phyloP scores from a whole-genome alignment of 1,140 invertebrate species.

The Drosophila grimshawi region DNA sequence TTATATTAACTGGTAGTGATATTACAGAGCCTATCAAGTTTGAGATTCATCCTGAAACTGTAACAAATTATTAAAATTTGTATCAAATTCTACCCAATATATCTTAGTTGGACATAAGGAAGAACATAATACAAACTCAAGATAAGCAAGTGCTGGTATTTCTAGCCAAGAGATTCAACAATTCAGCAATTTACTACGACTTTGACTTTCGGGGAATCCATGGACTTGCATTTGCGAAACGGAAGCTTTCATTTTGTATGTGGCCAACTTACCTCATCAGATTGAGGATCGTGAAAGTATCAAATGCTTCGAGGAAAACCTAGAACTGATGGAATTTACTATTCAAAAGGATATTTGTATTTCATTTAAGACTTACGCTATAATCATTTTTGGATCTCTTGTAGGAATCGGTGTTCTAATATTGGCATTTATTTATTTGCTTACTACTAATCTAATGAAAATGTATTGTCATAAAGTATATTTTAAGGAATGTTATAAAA shows the following conservation, averaged over 20 bases:
- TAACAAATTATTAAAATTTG: neutral
- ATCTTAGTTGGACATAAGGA: constrained; percentile 5
- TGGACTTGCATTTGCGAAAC: constrained; percentile 9
- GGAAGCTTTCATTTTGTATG: neutral
- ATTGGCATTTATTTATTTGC: neutral
- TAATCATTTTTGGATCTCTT: neutral
- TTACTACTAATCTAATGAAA: no score
- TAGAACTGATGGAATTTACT: neutral
- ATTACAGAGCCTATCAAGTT: neutral
- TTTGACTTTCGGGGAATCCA: neutral
- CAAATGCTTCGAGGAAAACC: neutral
- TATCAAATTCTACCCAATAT: neutral
- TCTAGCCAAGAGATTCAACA: neutral
- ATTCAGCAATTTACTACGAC: neutral
- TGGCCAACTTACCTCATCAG: neutral
- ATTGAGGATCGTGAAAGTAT: constrained; percentile 4
- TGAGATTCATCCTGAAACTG: neutral
- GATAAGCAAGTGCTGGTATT: neutral
- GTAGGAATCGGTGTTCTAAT: neutral
- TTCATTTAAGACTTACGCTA: neutral
- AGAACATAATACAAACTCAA: neutral
- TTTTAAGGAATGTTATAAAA: no score
- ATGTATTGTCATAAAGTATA: no score
- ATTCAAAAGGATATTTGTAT: neutral
- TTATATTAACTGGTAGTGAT: neutral